Base-by-base conservation (phyloP, 2,797 vertebrate species). In the Aulostomus chinensis region DNA sequence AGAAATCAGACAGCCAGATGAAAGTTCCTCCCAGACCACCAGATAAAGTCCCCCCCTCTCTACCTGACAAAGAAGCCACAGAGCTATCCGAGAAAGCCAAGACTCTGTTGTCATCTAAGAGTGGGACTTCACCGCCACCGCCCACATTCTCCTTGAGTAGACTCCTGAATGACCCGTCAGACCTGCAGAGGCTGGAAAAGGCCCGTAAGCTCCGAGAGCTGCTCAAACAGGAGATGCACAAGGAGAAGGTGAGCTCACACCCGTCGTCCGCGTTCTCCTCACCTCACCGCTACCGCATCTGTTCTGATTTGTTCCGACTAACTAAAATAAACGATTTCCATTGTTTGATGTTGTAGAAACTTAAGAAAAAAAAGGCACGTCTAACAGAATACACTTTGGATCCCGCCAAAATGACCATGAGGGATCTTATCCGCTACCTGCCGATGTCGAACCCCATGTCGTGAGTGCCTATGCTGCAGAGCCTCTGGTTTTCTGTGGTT, bases 331-430 rank as follows among this genome's bases (percentile, higher is more conserved):
- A 37, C 1, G 5, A 10, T 3, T 29, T 7, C 10, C 10, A 0
- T 33, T 0, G 8, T 68, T 39, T 61, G 1, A 33, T 80, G 16
- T 31, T 88, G 1, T 81, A 94, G 88, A 94, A 88, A 73, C 69
- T 83, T 5, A 91, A 88, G 85, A 94, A 88, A 83, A 60, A 63
- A 6, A 93, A 90, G 29, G 48, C 59, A 24, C 73, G 64, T 3
- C 0, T 68, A 38, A 92, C 81, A 30, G 92, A 94, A 81, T 90
- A 75, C 22, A 69, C 76, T 32, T 84, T 89, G 62, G 97, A 98
- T 84, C 95, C 93, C 52, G 86, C 94, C 68, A 98, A 95, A 91
- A 99, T 99, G 97, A 96, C 93, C 15, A 99, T 99, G 96, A 93
- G 94, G 76, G 97, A 99, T 60, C 93, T 99, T 22, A 94, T 99